Evolutionary conservation across 1,140 invertebrate genomes (phyloP), one percentile per base, ranked within the genome.

Genomic region (Drosophila miranda): DNA sequence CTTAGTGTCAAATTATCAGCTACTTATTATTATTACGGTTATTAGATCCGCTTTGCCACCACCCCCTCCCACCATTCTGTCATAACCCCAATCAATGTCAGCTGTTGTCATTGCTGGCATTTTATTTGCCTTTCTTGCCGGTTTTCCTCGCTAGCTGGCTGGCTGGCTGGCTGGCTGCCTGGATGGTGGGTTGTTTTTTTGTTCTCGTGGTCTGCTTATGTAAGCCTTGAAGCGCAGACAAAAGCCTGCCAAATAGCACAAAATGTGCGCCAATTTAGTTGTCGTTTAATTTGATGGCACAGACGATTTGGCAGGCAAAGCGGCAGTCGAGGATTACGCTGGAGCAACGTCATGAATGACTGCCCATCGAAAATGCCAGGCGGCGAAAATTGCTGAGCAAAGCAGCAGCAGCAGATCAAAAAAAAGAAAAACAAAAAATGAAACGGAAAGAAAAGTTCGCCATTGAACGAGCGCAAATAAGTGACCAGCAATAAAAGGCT

Each of bases 201-300:
- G 38, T 13, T 2, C 21, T 16, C 9, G 14, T 48, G 7, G n/a
- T 48, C 43, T 28, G 52, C 72, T 75, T 75, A 75, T 68, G 64
- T 61, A 75, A 75, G 67, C 64, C 51, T 52, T 41, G 53, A 51
- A 79, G 46, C 55, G 56, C 67, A 63, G 60, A 76, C 78, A 81
- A 73, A 81, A 81, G 73, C 68, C 69, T 81, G 78, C 62, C 78
- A 81, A 81, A 77, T 81, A 77, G 78, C 78, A 64, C 59, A 59
- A 81, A 81, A 77, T 81, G 73, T 82, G 59, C 78, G 59, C 78
- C 78, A 81, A 81, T 81, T 81, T 81, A 77, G 78, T 82, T 82
- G 78, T 76, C 78, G 62, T 81, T 82, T 81, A 77, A 82, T 81
- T 81, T 81, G 68, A 81, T 81, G 68, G 78, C 69, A 71, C 71